Evolutionary conservation across 2,888 invertebrate genomes (phyloP).

Genomic region (Noctua fimbriata): DNA sequence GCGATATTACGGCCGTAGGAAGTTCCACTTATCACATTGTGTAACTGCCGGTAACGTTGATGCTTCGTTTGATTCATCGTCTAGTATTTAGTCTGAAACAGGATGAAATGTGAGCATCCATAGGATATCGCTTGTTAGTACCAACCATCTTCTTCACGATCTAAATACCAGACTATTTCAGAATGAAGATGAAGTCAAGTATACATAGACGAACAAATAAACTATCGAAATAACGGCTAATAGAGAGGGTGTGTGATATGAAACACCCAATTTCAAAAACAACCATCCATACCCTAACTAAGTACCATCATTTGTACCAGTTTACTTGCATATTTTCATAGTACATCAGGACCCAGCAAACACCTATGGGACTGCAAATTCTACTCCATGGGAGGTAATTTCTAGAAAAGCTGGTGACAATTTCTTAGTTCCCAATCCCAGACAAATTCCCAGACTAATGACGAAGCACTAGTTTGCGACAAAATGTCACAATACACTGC

Average conservation of each 20-base stretch:
- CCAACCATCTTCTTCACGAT: background rate
- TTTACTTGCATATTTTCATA: background rate
- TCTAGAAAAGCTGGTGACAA: background rate
- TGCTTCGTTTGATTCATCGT: slow-evolving; percentile 13
- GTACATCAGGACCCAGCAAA: background rate
- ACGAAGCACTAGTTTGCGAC: background rate
- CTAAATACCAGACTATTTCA: background rate
- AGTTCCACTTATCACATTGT: slow-evolving; percentile 41
- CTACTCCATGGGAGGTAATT: background rate
- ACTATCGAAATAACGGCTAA: background rate
- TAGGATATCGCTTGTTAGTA: slow-evolving; percentile 26
- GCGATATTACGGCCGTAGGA: slow-evolving; percentile 28
- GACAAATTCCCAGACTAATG: background rate
- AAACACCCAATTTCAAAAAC: background rate
- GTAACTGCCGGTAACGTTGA: slow-evolving; percentile 31
- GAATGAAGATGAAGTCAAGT: background rate
- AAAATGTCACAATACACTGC: slow-evolving; percentile 8
- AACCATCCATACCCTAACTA: background rate
- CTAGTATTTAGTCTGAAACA: slow-evolving; percentile 15
- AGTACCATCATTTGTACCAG: background rate
- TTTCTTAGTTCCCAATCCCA: background rate
- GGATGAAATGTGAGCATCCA: slow-evolving; percentile 9
- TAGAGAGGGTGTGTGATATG: background rate
- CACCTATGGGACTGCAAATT: background rate
- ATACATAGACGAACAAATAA: too few species aligned